A percentile compares a stretch with the other conserved stretches of the same genome.
Evolutionary conservation across 2,113 vertebrate species (phyloP).

Genomic region (Coracopsis vasa): DNA sequence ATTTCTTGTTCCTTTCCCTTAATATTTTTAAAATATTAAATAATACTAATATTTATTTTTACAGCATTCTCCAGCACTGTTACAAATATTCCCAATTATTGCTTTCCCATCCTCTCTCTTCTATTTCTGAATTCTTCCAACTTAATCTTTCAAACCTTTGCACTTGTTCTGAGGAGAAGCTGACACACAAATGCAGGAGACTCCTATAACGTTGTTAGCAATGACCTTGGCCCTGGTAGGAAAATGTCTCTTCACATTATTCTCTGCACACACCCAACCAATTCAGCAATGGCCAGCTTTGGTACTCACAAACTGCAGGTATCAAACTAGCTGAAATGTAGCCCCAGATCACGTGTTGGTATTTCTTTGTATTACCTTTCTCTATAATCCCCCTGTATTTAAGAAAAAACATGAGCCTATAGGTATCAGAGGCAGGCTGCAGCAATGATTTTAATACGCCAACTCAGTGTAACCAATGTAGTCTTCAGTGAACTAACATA

Average conservation of each 20-base stretch:
- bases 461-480: neutral
- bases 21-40: neutral
- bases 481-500: neutral
- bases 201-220: accelerated
- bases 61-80: neutral
- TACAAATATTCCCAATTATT: neutral
- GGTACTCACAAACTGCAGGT: neutral
- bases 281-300: neutral
- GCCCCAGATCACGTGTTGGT: neutral
- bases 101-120: neutral
- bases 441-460: neutral
- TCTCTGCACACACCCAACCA: neutral
- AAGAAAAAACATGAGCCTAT: accelerated
- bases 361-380: neutral
- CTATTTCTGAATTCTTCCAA: neutral
- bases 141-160: neutral
- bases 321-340: neutral
- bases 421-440: neutral
- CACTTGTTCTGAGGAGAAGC: neutral
- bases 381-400: neutral
- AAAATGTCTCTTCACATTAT: neutral
- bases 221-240: neutral
- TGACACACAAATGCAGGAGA: neutral
- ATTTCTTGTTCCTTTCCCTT: neutral
- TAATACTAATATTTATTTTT: neutral